Percentiles rank a stretch among this genome's conserved stretches.
phyloP scores from a whole-genome alignment of 2,113 vertebrate species.

The Lophura nycthemera region DNA sequence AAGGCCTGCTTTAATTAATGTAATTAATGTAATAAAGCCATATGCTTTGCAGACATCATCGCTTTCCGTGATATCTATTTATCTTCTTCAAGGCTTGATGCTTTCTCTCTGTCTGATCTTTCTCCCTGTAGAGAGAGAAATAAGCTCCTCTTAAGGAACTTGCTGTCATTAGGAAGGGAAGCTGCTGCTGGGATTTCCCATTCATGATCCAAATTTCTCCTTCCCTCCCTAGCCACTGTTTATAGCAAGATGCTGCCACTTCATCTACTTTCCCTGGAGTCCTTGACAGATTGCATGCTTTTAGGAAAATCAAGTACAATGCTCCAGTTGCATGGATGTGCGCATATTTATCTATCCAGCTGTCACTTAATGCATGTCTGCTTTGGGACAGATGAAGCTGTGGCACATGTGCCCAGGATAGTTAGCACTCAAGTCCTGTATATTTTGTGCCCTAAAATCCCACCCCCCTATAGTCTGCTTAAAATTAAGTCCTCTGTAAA shows the following conservation, averaged over 20 bases:
- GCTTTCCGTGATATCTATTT: not conserved
- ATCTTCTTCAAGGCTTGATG: not conserved
- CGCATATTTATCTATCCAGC: not conserved
- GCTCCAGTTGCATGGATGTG: not conserved
- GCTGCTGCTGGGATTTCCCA: slow-evolving; percentile 1
- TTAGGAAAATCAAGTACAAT: slow-evolving; percentile 3
- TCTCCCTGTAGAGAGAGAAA: not conserved
- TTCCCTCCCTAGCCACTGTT: not conserved
- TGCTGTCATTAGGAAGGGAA: not conserved
- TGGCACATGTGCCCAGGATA: not conserved
- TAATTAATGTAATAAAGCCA: not conserved
- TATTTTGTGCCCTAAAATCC: not conserved
- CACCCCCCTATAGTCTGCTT: not conserved
- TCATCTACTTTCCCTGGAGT: not conserved
- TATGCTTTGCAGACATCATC: not conserved
- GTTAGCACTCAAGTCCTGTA: not conserved
- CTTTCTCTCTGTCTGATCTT: not conserved
- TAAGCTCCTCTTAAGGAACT: not conserved
- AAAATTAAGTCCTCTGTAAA: not conserved
- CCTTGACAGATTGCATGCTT: not conserved
- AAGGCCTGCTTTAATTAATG: not conserved
- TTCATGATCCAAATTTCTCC: not conserved
- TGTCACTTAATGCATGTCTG: not conserved
- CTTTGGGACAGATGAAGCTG: not conserved
- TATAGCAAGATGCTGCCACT: not conserved